Conservation (phyloP, 2,797 vertebrate genomes). For the Cygnus olor region DNA sequence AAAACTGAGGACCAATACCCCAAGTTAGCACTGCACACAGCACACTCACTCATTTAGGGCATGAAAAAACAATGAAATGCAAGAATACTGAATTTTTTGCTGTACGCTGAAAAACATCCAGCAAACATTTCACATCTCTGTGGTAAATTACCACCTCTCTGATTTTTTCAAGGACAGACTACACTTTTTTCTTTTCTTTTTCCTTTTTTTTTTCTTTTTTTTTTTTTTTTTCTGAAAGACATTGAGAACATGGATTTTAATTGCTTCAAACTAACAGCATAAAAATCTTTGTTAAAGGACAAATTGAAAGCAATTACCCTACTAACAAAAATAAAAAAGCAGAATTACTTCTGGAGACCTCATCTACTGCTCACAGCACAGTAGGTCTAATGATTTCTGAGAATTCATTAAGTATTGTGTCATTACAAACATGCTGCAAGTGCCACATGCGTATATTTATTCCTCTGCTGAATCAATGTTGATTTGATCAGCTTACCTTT, state of each 20-base stretch:
- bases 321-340: conserved; percentile 27
- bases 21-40: not conserved
- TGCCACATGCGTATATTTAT: not conserved
- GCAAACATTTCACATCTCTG: not conserved
- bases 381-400: conserved; percentile 41
- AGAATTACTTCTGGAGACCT: conserved; percentile 48
- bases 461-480: conserved; percentile 29
- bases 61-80: not conserved
- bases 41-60: not conserved
- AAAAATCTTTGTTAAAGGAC: conserved; percentile 30
- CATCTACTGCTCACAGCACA: conserved; percentile 37
- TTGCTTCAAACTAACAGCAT: not conserved
- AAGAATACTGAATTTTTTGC: not conserved
- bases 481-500: conserved; percentile 39
- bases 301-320: conserved; percentile 1
- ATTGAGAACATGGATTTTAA: not conserved
- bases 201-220: not conserved
- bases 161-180: not conserved
- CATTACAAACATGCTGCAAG: not conserved
- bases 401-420: conserved; percentile 25
- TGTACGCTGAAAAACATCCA: not conserved
- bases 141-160: not conserved
- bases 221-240: not conserved
- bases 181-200: not conserved
- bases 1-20: not conserved